These are phyloP conservation scores for Chaetodon trifascialis DNA, from an alignment of 2,113 vertebrate species.

Conservation along the genomic window DNA sequence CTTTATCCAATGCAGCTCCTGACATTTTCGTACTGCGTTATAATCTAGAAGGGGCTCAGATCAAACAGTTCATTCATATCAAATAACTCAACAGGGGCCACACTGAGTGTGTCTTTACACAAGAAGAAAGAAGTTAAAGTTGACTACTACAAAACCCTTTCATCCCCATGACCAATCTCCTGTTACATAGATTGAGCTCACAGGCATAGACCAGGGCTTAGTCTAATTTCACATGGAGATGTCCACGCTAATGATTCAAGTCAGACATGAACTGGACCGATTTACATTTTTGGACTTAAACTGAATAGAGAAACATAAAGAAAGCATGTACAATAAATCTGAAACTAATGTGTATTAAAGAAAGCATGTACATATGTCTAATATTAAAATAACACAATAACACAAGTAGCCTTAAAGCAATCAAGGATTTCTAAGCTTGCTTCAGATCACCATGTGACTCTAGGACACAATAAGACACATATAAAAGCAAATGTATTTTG, in stretches of 20 bases:
- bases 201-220: conserved; percentile 29
- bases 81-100: conserved; percentile 38
- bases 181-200: conserved; percentile 57
- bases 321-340: background rate
- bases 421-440: background rate
- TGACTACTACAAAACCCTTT: conserved; percentile 58
- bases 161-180: conserved; percentile 62
- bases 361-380: background rate
- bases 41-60: conserved; percentile 42
- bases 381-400: background rate
- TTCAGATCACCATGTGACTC: conserved; percentile 1
- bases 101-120: conserved; percentile 22
- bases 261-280: conserved; percentile 1
- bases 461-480: conserved; percentile 19
- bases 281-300: conserved; percentile 18
- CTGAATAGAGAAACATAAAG: background rate
- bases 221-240: conserved; percentile 54
- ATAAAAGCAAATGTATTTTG: conserved; percentile 22
- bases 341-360: background rate
- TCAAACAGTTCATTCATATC: conserved; percentile 49
- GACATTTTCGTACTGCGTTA: conserved; percentile 42
- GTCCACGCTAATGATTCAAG: conserved; percentile 53
- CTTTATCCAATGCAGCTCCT: conserved; percentile 33
- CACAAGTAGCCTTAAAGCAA: background rate
- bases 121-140: conserved; percentile 34